Evolutionary conservation across 2,888 invertebrate genomes (phyloP).

Genomic region (Calliphora vomitoria): DNA sequence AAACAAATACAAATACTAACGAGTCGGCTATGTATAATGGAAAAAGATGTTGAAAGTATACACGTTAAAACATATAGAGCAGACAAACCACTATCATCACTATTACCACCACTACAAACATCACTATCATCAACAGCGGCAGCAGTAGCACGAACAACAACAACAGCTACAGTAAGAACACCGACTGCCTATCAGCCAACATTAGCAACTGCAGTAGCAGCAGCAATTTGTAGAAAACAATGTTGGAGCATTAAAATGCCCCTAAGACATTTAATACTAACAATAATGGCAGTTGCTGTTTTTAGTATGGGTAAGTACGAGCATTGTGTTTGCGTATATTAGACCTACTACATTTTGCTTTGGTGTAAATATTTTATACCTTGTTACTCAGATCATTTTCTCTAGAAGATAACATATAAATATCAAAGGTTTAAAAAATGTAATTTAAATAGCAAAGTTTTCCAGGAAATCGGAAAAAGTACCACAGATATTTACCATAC

Average conservation of each 20-base stretch:
- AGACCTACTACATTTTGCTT: too few relatives aligned
- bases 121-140: constrained; percentile 15
- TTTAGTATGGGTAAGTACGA: constrained; percentile 71
- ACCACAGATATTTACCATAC: too few relatives aligned
- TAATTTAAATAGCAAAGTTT: background rate
- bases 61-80: constrained; percentile 44
- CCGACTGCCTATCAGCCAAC: background rate
- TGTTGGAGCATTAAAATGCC: constrained; percentile 67
- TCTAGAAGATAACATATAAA: too few relatives aligned
- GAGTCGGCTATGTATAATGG: constrained; percentile 52
- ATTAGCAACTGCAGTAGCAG: constrained; percentile 32
- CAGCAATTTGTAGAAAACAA: constrained; percentile 53
- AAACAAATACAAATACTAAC: constrained; percentile 56
- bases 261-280: constrained; percentile 71
- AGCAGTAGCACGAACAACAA: constrained; percentile 11
- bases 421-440: too few relatives aligned
- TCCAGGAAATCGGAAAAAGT: too few relatives aligned
- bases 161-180: background rate
- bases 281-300: constrained; percentile 70
- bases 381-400: too few relatives aligned
- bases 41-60: constrained; percentile 56
- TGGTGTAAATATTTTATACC: too few relatives aligned
- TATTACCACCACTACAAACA: background rate
- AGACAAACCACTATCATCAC: constrained; percentile 23
- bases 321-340: background rate